Conservation (phyloP, 1,140 invertebrate species). For the Drosophila aff. region DNA sequence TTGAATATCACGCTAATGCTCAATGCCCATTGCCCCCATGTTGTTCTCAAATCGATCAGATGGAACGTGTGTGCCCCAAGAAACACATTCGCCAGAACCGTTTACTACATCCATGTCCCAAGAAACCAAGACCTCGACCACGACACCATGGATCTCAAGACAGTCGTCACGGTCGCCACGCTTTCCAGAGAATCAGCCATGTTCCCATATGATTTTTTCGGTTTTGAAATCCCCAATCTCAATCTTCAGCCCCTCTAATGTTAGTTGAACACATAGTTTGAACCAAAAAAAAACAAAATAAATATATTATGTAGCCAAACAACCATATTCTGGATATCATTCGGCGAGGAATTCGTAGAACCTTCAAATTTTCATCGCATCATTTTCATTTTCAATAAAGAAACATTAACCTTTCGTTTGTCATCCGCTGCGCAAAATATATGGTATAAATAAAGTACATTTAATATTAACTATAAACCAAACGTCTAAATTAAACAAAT, state of each 20-base stretch:
- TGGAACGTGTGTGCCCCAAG: slow-evolving; percentile 40
- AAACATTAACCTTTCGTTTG: slow-evolving; percentile 5
- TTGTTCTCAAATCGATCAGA: slow-evolving; percentile 5
- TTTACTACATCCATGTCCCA: slow-evolving; percentile 2
- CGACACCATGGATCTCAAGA: slow-evolving; percentile 5
- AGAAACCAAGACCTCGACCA: background rate
- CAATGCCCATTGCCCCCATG: slow-evolving; percentile 16
- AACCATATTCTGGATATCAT: slow-evolving; percentile 2
- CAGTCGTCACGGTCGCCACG: background rate
- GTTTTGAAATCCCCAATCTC: background rate
- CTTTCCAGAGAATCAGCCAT: slow-evolving; percentile 2
- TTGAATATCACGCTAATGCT: slow-evolving; percentile 12
- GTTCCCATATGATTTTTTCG: background rate
- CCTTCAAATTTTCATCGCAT: background rate
- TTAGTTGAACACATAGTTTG: background rate
- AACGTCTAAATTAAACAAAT: slow-evolving; percentile 31
- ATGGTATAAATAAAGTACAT: slow-evolving; percentile 47
- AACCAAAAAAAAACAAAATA: slow-evolving; percentile 1
- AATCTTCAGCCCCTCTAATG: background rate
- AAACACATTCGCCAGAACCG: slow-evolving; percentile 24
- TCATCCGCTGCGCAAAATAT: slow-evolving; percentile 58
- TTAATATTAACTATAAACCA: slow-evolving; percentile 54
- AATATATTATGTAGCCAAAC: slow-evolving; percentile 3
- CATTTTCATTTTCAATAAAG: background rate
- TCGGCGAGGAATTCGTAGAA: slow-evolving; percentile 20